phyloP scores from a whole-genome alignment of 2,113 vertebrate genomes.

The Cyprinus carpio region DNA sequence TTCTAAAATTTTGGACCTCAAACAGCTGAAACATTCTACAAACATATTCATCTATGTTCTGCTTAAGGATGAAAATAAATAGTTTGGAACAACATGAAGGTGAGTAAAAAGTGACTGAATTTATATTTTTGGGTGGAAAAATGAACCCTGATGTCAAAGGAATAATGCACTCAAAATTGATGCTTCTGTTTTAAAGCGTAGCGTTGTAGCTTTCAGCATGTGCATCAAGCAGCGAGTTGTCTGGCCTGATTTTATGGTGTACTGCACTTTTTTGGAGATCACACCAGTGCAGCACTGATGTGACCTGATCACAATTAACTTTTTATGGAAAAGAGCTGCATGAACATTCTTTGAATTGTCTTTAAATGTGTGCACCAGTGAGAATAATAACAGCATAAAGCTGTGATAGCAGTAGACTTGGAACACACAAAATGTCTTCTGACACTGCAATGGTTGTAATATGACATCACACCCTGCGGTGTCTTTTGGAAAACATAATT shows the following conservation, averaged over 20 bases:
- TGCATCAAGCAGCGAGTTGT: not conserved
- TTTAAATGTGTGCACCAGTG: not conserved
- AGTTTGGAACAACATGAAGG: not conserved
- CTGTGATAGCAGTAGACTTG: not conserved
- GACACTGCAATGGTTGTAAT: no score
- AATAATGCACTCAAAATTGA: not conserved
- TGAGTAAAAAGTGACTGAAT: not conserved
- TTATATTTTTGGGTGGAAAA: not conserved
- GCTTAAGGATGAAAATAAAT: not conserved
- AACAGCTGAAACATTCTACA: not conserved
- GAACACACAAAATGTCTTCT: no score
- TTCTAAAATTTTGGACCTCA: not conserved
- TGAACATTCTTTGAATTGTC: not conserved
- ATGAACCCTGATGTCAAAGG: not conserved
- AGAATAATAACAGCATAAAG: not conserved
- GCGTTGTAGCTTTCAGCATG: slow-evolving; percentile 9
- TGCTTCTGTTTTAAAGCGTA: not conserved
- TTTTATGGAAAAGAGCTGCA: not conserved
- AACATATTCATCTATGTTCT: not conserved
- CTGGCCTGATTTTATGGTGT: not conserved
- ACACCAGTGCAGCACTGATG: no score
- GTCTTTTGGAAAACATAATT: no score
- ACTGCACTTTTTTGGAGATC: not conserved
- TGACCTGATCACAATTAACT: not conserved
- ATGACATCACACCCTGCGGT: no score